Percentiles rank a stretch among this genome's conserved stretches.
These are phyloP conservation scores for Nipponia nippon DNA, from an alignment of 2,113 vertebrate genomes.

Conservation along the genomic window DNA sequence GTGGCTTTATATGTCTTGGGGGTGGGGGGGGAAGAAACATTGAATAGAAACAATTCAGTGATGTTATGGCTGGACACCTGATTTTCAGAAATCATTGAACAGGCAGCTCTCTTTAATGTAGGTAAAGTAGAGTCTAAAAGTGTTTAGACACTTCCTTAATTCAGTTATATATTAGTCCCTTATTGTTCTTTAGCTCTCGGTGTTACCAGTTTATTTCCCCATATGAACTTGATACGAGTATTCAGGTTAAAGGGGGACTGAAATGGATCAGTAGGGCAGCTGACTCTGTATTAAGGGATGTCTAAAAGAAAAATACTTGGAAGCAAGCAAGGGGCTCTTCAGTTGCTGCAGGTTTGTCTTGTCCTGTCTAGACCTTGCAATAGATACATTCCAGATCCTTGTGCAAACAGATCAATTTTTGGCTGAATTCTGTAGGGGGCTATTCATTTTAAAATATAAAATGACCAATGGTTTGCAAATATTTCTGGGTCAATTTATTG, in stretches of 20 bases:
- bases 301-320: neutral
- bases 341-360: neutral
- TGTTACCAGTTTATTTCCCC: neutral
- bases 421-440: neutral
- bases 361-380: neutral
- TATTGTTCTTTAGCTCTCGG: neutral
- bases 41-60: neutral
- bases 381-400: neutral
- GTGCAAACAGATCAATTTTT: conserved; percentile 25
- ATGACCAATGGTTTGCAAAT: neutral
- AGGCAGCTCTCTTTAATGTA: neutral
- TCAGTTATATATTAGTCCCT: neutral
- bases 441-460: neutral
- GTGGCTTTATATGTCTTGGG: neutral
- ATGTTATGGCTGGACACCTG: neutral
- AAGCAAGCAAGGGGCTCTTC: neutral
- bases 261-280: neutral
- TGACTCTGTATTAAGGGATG: neutral
- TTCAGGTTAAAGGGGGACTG: neutral
- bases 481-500: neutral
- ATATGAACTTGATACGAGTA: neutral
- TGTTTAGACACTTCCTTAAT: neutral
- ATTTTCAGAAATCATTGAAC: neutral
- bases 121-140: neutral
- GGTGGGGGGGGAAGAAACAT: neutral